Base-by-base conservation (phyloP, 2,113 vertebrate genomes). In the Tonatia bakeri region DNA sequence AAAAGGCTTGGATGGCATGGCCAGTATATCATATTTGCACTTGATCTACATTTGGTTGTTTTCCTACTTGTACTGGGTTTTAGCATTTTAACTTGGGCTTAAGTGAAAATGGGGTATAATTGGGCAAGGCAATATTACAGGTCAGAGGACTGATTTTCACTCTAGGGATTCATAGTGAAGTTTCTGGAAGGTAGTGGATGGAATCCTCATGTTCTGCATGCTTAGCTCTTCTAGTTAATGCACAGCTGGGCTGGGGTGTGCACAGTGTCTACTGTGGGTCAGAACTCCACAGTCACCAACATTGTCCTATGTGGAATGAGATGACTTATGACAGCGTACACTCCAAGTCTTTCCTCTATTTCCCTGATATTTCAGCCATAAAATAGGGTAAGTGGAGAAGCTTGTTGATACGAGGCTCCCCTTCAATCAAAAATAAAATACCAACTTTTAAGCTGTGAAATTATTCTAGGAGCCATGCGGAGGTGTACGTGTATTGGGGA, bases 401-500 rank as follows among this genome's bases (percentile, higher is more conserved):
- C 17, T 28, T 47, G 7, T 33, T 52, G 12, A 45, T 43, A 73
- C 4, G 7, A 65, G 33, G 2, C 4, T 82, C 19, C 19, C 64
- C 65, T 54, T 64, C 20, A 20, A 40, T 33, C 33, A 64, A 22
- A n/a, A 28, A 50, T 54, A 86, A 17, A 50, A 50, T 26, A 20
- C 28, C 52, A 61, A 47, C 7, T 47, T 67, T 50, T 24, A 80
- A 38, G 47, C 40, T 64, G 17, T 86, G 20, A 22, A 1, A 24
- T 86, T 69, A 64, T 26, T 82, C 47, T 36, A 40, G 19, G 36
- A 45, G 20, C 8, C n/a, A 9, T 1, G 3, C 28, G 3, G 43
- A 45, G 28, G 4, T 59, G 6, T 33, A n/a, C 0, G 0, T 7
- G 22, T n/a, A 3, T 24, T 87, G 52, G 36, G 19, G 11, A 19